A percentile compares a stretch with the other conserved stretches of the same genome.
Conservation (phyloP, 1,140 invertebrate genomes). For the Drosophila nigrodunni region DNA sequence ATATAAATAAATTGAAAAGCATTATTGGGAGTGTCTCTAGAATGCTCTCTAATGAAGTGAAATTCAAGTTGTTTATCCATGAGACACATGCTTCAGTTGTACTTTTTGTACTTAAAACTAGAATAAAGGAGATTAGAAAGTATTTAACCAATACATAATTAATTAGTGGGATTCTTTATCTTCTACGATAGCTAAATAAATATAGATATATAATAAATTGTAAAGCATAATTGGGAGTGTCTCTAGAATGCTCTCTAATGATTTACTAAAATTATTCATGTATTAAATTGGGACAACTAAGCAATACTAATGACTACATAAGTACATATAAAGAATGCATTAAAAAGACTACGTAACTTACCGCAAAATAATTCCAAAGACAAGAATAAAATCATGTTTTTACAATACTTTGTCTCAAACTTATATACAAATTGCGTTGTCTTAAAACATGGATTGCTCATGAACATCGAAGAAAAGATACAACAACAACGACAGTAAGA, state of each 20-base stretch:
- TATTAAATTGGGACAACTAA: no score
- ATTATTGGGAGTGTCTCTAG: no score
- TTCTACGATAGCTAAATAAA: no score
- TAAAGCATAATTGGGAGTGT: no score
- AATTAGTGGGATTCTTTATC: not conserved
- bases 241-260: no score
- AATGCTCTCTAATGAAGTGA: no score
- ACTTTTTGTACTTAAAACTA: no score
- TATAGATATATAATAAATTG: no score
- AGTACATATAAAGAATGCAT: not conserved
- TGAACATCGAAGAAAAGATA: not conserved
- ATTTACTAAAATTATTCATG: no score
- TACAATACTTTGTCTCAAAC: constrained; percentile 62
- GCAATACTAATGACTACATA: no score
- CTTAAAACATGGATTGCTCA: constrained; percentile 35
- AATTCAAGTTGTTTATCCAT: not conserved
- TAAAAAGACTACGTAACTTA: not conserved
- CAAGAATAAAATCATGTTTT: constrained; percentile 34
- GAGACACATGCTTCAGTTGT: not conserved
- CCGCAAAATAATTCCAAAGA: not conserved
- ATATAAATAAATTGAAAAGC: no score
- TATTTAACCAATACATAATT: not conserved
- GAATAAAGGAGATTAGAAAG: no score
- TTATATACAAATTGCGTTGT: constrained; percentile 55
- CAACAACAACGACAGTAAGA: constrained; percentile 10